These are phyloP conservation scores for Dermochelys coriacea DNA, from an alignment of 2,797 vertebrate genomes.

Conservation along the genomic window DNA sequence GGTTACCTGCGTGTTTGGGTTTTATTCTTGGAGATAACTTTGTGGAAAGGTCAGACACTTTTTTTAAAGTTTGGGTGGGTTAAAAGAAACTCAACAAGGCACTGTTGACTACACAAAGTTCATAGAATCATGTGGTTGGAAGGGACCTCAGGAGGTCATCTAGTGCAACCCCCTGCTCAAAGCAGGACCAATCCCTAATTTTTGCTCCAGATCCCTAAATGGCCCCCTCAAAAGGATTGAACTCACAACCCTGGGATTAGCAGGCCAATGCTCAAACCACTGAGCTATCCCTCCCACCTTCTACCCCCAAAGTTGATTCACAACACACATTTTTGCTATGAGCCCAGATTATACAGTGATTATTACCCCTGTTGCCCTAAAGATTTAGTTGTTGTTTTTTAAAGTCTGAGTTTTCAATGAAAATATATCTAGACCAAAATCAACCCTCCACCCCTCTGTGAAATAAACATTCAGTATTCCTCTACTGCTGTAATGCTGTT, in stretches of 20 bases:
- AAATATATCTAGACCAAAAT: constrained; percentile 45
- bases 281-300: too few species aligned
- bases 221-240: too few species aligned
- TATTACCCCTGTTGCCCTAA: background rate
- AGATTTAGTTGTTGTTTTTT: constrained; percentile 29
- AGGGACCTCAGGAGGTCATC: too few species aligned
- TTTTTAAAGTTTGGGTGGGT: constrained; percentile 8
- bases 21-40: constrained; percentile 14
- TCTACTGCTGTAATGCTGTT: background rate
- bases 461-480: constrained; percentile 64
- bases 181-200: too few species aligned
- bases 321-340: background rate
- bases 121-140: too few species aligned
- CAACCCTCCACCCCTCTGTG: constrained; percentile 43
- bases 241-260: too few species aligned
- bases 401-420: constrained; percentile 47
- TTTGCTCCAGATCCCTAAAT: too few species aligned
- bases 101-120: background rate
- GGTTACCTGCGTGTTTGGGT: constrained; percentile 57
- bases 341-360: constrained; percentile 47
- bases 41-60: constrained; percentile 22
- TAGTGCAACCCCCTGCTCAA: too few species aligned
- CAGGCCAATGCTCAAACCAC: too few species aligned
- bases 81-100: constrained; percentile 4
- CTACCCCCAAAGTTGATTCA: background rate